Evolutionary conservation across 2,113 vertebrate genomes (phyloP).

Genomic region (Rhegmatorhina hoffmannsi): DNA sequence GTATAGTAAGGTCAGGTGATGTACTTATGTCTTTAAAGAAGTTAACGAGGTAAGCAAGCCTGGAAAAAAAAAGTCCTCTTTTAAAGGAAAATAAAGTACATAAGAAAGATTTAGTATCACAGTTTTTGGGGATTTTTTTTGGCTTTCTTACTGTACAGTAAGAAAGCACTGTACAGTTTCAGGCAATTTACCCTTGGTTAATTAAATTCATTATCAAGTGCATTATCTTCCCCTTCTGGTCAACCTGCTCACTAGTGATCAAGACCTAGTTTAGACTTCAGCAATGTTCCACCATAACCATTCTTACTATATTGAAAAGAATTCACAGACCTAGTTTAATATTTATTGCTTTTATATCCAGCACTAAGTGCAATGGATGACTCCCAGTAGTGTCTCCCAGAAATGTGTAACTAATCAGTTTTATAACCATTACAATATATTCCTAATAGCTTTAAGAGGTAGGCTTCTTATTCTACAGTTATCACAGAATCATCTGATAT

Average conservation of each 20-base stretch:
- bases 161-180: background rate
- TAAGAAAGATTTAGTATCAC: background rate
- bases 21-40: background rate
- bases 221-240: background rate
- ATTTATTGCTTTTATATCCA: background rate
- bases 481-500: background rate
- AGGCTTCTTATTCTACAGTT: background rate
- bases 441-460: background rate
- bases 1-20: background rate
- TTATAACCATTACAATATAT: background rate
- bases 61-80: background rate
- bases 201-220: background rate
- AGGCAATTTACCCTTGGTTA: background rate
- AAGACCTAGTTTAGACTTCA: background rate
- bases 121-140: background rate
- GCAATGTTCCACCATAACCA: background rate
- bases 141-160: background rate
- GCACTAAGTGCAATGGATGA: background rate
- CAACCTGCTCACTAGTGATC: background rate
- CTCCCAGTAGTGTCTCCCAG: background rate
- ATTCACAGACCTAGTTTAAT: background rate
- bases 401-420: background rate
- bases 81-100: rapidly evolving
- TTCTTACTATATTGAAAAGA: background rate
- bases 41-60: background rate